phyloP scores from a whole-genome alignment of 2,113 vertebrate genomes.

The Micronycteris hirsuta region DNA sequence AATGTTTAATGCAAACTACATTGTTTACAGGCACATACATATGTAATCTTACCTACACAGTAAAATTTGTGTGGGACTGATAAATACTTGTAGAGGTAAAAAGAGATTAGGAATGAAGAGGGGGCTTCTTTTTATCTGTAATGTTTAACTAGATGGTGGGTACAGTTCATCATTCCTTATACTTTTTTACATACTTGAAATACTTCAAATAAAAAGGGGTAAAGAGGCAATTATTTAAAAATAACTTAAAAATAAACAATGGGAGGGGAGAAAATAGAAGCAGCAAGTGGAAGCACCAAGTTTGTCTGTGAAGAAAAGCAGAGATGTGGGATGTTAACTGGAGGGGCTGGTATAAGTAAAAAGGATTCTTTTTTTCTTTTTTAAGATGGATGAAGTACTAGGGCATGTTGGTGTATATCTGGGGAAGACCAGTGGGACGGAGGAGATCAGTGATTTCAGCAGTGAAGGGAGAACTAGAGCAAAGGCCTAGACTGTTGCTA shows the following conservation, averaged over 20 bases:
- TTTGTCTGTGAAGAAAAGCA: background rate
- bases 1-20: background rate
- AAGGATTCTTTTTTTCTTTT: background rate
- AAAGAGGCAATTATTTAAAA: background rate
- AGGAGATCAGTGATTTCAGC: background rate
- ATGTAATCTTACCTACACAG: background rate
- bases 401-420: background rate
- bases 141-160: background rate
- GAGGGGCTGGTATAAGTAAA: background rate
- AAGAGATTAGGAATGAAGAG: background rate
- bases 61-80: background rate
- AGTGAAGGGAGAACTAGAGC: background rate
- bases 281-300: background rate
- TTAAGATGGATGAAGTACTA: background rate
- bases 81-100: background rate
- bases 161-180: background rate
- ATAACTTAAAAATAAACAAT: background rate
- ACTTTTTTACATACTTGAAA: background rate
- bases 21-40: background rate
- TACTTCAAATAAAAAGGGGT: background rate
- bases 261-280: background rate
- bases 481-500: background rate
- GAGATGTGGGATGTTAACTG: background rate
- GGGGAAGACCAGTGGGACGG: background rate
- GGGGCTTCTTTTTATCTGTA: background rate